A percentile compares a stretch with the other conserved stretches of the same genome.
Evolutionary conservation across 2,113 vertebrate genomes (phyloP).

Genomic region (Chascanopsetta lugubris): DNA sequence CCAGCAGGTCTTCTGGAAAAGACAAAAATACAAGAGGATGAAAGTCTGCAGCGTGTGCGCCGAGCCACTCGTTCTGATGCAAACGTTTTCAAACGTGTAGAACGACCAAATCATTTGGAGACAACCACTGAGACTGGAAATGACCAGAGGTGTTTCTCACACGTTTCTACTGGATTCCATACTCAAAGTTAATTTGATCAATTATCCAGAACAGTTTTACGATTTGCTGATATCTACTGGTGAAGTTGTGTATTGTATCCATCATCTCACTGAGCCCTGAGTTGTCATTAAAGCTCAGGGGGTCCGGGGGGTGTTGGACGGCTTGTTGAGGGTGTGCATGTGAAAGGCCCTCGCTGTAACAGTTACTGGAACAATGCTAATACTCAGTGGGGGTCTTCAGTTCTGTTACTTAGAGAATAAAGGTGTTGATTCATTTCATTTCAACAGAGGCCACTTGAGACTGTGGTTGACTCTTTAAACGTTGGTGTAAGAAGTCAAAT

Average conservation of each 20-base stretch:
- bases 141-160: not conserved
- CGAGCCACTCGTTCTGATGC: too few species aligned
- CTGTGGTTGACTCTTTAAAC: not conserved
- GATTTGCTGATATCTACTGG: too few species aligned
- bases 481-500: not conserved
- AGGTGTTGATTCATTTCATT: not conserved
- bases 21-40: constrained; percentile 13
- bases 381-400: too few species aligned
- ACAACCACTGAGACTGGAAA: not conserved
- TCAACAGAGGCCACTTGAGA: not conserved
- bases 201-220: too few species aligned
- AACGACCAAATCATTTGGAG: not conserved
- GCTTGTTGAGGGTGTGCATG: not conserved
- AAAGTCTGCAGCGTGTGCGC: constrained; percentile 10
- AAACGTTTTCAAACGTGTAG: too few species aligned
- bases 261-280: too few species aligned
- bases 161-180: not conserved
- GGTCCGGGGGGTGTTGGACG: not conserved
- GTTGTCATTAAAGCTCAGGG: not conserved
- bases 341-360: not conserved
- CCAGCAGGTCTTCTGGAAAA: constrained; percentile 12
- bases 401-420: too few species aligned
- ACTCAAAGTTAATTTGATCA: too few species aligned
- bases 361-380: too few species aligned
- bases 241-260: too few species aligned